phyloP scores from a whole-genome alignment of 1,140 invertebrate genomes.

The Venturia canescens region DNA sequence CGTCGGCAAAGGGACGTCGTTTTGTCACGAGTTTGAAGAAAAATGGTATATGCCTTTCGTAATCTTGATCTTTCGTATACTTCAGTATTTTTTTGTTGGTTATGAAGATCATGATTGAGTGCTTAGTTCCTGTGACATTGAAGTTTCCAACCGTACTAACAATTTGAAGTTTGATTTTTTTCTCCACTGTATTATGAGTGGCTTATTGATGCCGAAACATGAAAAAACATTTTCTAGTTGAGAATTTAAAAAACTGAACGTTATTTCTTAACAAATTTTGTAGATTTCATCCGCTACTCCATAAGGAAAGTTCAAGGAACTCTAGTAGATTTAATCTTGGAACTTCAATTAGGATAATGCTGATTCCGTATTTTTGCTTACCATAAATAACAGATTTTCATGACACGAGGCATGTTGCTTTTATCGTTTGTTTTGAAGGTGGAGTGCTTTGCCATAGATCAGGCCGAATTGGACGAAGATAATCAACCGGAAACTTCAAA shows the following conservation, averaged over 20 bases:
- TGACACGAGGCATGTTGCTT: background rate
- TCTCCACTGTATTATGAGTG: too few relatives aligned
- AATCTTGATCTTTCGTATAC: background rate
- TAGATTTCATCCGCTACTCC: too few relatives aligned
- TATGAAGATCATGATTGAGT: too few relatives aligned
- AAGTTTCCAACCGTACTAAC: too few relatives aligned
- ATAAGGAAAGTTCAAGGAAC: too few relatives aligned
- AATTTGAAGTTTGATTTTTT: too few relatives aligned
- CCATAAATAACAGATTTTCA: background rate
- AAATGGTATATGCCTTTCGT: slow-evolving; percentile 6
- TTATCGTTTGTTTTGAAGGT: slow-evolving; percentile 75
- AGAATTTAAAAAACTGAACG: too few relatives aligned
- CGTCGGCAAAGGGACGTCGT: slow-evolving; percentile 7
- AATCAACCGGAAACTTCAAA: slow-evolving; percentile 84
- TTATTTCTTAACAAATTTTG: too few relatives aligned
- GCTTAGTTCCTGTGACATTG: background rate
- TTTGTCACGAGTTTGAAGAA: slow-evolving; percentile 21
- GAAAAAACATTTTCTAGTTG: too few relatives aligned
- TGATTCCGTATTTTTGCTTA: background rate
- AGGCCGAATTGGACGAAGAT: slow-evolving; percentile 83
- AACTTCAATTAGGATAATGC: too few relatives aligned
- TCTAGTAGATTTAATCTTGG: too few relatives aligned
- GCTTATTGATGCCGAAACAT: too few relatives aligned
- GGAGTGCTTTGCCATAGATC: slow-evolving; percentile 83
- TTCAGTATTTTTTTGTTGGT: background rate